phyloP scores from a whole-genome alignment of 2,113 vertebrate genomes.

The Chroicocephalus ridibundus region DNA sequence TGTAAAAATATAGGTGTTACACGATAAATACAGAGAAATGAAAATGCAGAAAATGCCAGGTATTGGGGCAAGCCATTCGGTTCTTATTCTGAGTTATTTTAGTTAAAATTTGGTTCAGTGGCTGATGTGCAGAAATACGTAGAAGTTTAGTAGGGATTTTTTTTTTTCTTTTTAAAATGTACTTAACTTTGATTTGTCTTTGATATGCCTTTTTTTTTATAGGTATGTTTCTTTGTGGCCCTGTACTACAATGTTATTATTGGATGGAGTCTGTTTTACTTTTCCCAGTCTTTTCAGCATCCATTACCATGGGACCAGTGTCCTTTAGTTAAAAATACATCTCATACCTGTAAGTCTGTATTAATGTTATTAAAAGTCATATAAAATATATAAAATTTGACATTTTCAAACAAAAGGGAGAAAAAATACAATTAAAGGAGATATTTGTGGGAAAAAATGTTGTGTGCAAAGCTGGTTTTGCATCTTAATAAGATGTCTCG shows the following conservation, averaged over 20 bases:
- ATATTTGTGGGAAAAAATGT: neutral
- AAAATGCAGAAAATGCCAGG: neutral
- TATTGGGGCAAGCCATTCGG: neutral
- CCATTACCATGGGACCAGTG: constrained; percentile 96
- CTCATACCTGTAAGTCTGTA: constrained; percentile 82
- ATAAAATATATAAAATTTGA: neutral
- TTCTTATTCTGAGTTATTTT: neutral
- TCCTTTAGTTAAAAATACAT: constrained; percentile 90
- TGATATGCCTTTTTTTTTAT: neutral
- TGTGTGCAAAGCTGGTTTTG: neutral
- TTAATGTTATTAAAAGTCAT: neutral
- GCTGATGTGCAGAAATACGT: neutral
- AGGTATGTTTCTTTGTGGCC: constrained; percentile 96
- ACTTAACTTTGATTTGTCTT: no score
- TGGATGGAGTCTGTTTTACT: constrained; percentile 97
- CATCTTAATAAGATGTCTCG: neutral
- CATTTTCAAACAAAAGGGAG: neutral
- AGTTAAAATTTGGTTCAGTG: neutral
- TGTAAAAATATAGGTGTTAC: neutral
- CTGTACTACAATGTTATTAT: constrained; percentile 99
- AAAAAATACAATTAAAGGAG: neutral
- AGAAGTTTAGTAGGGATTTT: neutral
- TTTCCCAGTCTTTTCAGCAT: constrained; percentile 97
- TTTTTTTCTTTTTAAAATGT: neutral
- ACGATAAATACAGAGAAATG: neutral